phyloP scores from a whole-genome alignment of 2,113 vertebrate genomes.

The Crypturellus undulatus region DNA sequence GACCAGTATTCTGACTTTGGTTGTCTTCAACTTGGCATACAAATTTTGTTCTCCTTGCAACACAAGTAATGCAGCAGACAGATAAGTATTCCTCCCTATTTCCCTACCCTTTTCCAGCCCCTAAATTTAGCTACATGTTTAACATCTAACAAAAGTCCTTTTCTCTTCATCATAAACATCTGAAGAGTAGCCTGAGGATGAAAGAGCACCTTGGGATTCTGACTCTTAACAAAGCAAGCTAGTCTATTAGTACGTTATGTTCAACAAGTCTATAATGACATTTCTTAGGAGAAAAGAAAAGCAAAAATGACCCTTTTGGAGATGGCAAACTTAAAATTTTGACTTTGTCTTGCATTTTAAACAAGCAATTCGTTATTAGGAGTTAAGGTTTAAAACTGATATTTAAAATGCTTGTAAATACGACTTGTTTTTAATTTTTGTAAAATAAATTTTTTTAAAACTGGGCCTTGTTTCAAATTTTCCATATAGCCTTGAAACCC shows the following conservation, averaged over 20 bases:
- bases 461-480: slow-evolving; percentile 62
- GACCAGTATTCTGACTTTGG: slow-evolving; percentile 17
- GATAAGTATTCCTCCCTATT: background rate
- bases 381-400: slow-evolving; percentile 73
- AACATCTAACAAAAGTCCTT: background rate
- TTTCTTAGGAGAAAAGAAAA: background rate
- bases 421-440: slow-evolving; percentile 85
- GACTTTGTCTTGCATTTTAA: slow-evolving; percentile 72
- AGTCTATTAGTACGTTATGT: slow-evolving; percentile 14
- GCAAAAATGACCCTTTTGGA: background rate
- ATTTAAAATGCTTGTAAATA: slow-evolving; percentile 85
- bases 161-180: slow-evolving; percentile 20
- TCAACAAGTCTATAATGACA: slow-evolving; percentile 27
- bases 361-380: slow-evolving; percentile 59
- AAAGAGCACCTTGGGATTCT: slow-evolving; percentile 40
- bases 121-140: background rate
- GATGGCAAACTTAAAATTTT: background rate
- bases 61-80: background rate
- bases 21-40: slow-evolving; percentile 27
- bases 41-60: background rate
- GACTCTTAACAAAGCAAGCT: background rate
- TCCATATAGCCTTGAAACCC: slow-evolving; percentile 7
- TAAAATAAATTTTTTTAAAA: slow-evolving; percentile 83
- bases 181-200: slow-evolving; percentile 8
- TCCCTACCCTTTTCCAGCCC: background rate